Evolutionary conservation across 2,113 vertebrate genomes (phyloP).

Genomic region (Chloropsis cyanopogon): DNA sequence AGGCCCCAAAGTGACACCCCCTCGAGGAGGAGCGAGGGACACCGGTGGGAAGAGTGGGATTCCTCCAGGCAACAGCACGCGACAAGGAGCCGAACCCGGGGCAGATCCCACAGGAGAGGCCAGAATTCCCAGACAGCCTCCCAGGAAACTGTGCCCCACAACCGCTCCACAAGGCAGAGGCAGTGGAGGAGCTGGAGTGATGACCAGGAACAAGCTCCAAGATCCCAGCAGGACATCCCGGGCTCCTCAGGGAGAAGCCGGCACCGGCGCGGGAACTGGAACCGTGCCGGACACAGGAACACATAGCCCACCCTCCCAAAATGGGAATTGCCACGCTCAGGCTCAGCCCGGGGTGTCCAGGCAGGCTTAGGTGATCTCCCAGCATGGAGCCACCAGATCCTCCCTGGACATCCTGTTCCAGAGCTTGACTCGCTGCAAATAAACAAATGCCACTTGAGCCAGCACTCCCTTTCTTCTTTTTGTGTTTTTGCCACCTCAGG

Average conservation of each 20-base stretch:
- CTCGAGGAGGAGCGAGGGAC: neutral
- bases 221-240: fast-evolving
- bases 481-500: neutral
- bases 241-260: neutral
- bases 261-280: neutral
- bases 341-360: neutral
- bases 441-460: neutral
- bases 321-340: neutral
- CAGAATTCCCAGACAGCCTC: neutral
- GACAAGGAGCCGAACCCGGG: neutral
- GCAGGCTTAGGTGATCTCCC: neutral
- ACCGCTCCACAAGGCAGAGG: neutral
- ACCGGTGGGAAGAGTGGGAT: neutral
- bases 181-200: neutral
- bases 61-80: fast-evolving
- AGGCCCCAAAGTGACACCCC: fast-evolving
- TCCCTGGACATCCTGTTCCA: neutral
- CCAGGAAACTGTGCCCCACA: fast-evolving
- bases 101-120: neutral
- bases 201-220: neutral
- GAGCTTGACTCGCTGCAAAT: neutral
- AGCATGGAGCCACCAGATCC: neutral
- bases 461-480: neutral
- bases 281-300: neutral
- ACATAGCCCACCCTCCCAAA: neutral